A percentile compares a stretch with the other conserved stretches of the same genome.
Evolutionary conservation across 2,888 invertebrate genomes (phyloP).

Genomic region (Dascillus cervinus): DNA sequence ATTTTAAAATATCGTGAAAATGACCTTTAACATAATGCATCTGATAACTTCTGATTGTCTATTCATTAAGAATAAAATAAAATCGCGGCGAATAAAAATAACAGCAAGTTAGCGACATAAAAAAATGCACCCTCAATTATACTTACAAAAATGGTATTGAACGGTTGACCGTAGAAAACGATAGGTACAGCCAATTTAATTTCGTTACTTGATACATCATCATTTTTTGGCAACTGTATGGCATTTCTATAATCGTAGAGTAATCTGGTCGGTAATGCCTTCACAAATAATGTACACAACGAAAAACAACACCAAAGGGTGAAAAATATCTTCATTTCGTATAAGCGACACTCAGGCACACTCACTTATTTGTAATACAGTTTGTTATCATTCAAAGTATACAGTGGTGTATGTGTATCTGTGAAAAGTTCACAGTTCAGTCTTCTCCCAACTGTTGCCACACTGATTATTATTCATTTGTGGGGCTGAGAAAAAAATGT

Average conservation of each 20-base stretch:
- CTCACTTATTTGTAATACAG: conserved; percentile 9
- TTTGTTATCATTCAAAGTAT: conserved; percentile 14
- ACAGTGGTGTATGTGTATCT: too few species aligned
- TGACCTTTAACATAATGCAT: conserved; percentile 15
- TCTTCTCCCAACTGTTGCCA: conserved; percentile 22
- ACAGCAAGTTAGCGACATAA: not conserved
- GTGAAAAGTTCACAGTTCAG: conserved; percentile 32
- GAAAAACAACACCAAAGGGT: conserved; percentile 39
- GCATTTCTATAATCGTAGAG: conserved; percentile 58
- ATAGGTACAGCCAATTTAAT: conserved; percentile 63
- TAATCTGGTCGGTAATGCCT: conserved; percentile 44
- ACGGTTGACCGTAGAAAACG: conserved; percentile 68
- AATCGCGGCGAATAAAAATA: conserved; percentile 4
- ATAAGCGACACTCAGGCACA: conserved; percentile 11
- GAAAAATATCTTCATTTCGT: conserved; percentile 37
- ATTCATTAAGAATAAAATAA: conserved; percentile 8
- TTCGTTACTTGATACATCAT: conserved; percentile 60
- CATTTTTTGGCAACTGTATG: conserved; percentile 46
- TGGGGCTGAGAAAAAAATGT: too few species aligned
- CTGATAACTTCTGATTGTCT: conserved; percentile 9
- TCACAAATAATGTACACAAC: conserved; percentile 9
- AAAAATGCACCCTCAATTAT: not conserved
- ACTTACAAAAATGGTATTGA: conserved; percentile 79
- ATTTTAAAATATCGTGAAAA: conserved; percentile 8
- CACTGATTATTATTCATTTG: conserved; percentile 18